phyloP scores from a whole-genome alignment of 2,113 vertebrate genomes.

The Cichladusa arquata region DNA sequence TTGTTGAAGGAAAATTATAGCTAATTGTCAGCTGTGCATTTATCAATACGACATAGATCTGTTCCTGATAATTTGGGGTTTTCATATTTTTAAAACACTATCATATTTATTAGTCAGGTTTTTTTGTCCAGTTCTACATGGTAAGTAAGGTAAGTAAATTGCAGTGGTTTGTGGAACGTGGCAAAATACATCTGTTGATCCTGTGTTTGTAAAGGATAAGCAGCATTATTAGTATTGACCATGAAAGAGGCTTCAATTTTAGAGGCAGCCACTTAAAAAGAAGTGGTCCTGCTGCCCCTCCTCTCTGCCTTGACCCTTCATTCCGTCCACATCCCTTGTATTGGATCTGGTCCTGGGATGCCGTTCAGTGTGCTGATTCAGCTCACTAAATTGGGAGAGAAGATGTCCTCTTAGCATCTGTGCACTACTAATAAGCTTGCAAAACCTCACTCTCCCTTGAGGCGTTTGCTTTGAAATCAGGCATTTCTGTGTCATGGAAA shows the following conservation, averaged over 20 bases:
- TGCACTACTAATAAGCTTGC: background rate
- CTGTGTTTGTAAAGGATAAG: background rate
- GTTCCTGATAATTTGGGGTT: background rate
- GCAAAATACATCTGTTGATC: background rate
- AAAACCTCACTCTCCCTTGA: background rate
- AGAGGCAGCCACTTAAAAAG: fast-evolving
- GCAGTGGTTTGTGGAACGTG: background rate
- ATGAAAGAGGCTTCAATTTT: background rate
- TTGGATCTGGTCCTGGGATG: background rate
- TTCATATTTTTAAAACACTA: background rate
- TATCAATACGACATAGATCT: background rate
- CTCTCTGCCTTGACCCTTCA: background rate
- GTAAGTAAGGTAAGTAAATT: background rate
- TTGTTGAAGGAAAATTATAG: background rate
- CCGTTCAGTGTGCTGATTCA: background rate
- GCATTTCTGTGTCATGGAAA: background rate
- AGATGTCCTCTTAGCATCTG: background rate
- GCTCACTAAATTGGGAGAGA: background rate
- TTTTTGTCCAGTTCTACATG: background rate
- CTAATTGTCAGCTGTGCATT: background rate
- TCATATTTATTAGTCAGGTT: background rate
- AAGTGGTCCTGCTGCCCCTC: background rate
- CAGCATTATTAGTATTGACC: background rate
- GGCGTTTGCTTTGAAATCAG: background rate
- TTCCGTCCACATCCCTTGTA: fast-evolving